Evolutionary conservation across 2,888 invertebrate genomes (phyloP), one percentile per base, ranked within the genome.

Genomic region (Eupithecia inturbata): DNA sequence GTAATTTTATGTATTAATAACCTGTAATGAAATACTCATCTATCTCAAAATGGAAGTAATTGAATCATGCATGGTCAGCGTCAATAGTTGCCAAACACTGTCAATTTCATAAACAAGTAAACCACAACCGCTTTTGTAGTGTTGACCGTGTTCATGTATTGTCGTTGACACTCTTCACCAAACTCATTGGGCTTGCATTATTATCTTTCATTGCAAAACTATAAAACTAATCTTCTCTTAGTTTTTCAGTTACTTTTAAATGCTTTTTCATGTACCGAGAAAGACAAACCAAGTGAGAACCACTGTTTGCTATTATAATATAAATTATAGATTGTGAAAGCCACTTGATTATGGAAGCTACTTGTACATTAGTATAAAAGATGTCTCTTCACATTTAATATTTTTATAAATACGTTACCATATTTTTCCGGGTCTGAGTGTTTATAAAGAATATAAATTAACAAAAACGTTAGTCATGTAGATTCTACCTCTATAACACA

Each of bases 151-250:
- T 41, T 28, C 31, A 63, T 19, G 28, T 60, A 60, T n/a, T 60
- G 14, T 33, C 33, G 64, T 33, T 64, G 16, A 31, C n/a, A 33
- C 28, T 31, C n/a, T 67, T 19, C 33, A 70, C 36, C 67, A 68
- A 53, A 57, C 31, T 73, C 69, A 71, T 76, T 74, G 68, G 36
- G 57, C 69, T 33, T 67, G 64, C 49, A 66, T 68, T 62, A 53
- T 14, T 14, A 63, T 68, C 45, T 68, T 75, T 80, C 78, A 77
- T 80, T 79, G 75, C 72, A 72, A 74, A 77, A 72, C 77, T 64
- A 31, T 33, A 41, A 67, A 63, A 33, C 31, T 14, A 33, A 28
- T 31, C 9, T 33, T 62, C 1, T 16, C 2, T 1, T 26, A 28
- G 2, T 28, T 6, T 60, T 60, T 60, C 5, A 14, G 14, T 14